phyloP scores from a whole-genome alignment of 2,797 vertebrate species.

The Diplodus sargus region DNA sequence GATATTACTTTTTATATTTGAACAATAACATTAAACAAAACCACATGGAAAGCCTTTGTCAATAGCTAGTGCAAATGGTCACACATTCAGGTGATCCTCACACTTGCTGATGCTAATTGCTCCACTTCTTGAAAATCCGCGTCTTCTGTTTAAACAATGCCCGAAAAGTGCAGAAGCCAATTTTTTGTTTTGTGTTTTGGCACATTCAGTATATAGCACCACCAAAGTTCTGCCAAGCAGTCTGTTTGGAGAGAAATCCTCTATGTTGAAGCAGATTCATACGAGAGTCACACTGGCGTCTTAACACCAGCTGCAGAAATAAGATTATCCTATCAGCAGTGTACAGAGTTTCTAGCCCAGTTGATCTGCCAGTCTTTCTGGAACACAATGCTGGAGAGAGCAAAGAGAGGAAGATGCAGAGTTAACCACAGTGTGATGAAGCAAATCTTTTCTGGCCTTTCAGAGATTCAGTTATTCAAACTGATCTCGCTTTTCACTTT shows the following conservation, averaged over 20 bases:
- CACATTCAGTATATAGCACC: conserved; percentile 77
- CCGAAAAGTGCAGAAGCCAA: conserved; percentile 58
- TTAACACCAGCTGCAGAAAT: conserved; percentile 74
- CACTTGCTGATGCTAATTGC: conserved; percentile 47
- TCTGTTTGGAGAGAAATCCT: conserved; percentile 63
- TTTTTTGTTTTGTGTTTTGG: conserved; percentile 68
- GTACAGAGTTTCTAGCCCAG: conserved; percentile 61
- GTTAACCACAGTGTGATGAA: conserved; percentile 49
- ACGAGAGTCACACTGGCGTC: conserved; percentile 60
- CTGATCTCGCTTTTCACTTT: conserved; percentile 56
- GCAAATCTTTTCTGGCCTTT: conserved; percentile 61
- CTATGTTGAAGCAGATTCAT: conserved; percentile 60
- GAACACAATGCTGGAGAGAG: conserved; percentile 46
- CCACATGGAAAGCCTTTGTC: conserved; percentile 35
- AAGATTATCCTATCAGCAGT: conserved; percentile 76
- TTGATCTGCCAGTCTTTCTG: conserved; percentile 57
- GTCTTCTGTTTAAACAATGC: conserved; percentile 46
- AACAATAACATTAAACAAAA: conserved; percentile 40
- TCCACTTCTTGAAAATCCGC: conserved; percentile 38
- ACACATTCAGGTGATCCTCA: conserved; percentile 50
- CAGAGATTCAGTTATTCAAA: conserved; percentile 53
- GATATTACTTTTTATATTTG: conserved; percentile 32
- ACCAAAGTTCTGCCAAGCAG: conserved; percentile 64
- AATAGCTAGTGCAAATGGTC: conserved; percentile 37
- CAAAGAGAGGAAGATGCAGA: conserved; percentile 45